A percentile compares a stretch with the other conserved stretches of the same genome.
These are phyloP conservation scores for Sepiola atlantica DNA, from an alignment of 2,888 invertebrate genomes.

Conservation along the genomic window DNA sequence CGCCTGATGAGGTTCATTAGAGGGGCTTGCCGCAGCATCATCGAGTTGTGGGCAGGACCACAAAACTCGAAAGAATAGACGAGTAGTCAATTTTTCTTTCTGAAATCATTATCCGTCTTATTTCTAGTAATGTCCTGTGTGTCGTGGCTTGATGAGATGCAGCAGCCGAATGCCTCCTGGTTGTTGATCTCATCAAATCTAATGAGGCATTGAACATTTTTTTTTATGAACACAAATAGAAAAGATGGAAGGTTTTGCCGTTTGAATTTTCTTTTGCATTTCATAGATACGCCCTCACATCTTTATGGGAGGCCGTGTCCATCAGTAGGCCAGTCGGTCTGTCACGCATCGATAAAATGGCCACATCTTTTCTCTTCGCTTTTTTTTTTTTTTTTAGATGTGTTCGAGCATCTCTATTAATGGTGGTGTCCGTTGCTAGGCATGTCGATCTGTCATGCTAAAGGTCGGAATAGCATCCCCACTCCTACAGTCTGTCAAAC, in stretches of 20 bases:
- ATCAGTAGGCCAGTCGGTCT: no score
- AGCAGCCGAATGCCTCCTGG: slow-evolving; percentile 21
- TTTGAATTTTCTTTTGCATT: neutral
- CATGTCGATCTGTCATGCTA: no score
- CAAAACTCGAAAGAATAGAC: neutral
- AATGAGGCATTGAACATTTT: slow-evolving; percentile 20
- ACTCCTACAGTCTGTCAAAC: no score
- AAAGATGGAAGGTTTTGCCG: neutral
- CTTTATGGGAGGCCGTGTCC: no score
- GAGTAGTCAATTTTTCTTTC: neutral
- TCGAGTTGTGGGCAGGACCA: neutral
- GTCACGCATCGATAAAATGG: no score
- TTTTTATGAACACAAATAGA: slow-evolving; percentile 21
- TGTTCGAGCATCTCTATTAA: no score
- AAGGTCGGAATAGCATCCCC: no score
- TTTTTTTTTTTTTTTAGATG: neutral
- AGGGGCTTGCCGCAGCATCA: neutral
- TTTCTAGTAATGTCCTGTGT: neutral
- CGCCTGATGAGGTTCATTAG: slow-evolving; percentile 24
- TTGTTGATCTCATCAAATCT: slow-evolving; percentile 32
- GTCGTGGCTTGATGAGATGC: neutral
- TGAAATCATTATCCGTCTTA: neutral
- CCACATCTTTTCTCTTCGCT: no score
- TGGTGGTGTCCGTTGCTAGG: no score
- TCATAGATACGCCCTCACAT: no score